These are phyloP conservation scores for Fissipunctia ypsillon DNA, from an alignment of 2,888 invertebrate genomes.

Conservation along the genomic window DNA sequence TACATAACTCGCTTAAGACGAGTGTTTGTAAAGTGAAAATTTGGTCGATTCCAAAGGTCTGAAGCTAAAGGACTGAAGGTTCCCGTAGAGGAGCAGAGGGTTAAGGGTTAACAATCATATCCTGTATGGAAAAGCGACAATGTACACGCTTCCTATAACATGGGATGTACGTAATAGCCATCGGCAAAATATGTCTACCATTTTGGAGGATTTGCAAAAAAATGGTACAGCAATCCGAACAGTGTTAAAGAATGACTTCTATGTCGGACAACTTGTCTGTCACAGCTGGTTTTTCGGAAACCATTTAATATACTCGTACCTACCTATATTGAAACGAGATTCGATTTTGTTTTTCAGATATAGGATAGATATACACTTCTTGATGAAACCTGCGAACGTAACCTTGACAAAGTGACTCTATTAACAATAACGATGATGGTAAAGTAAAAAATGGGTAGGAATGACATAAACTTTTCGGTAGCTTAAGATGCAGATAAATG, in stretches of 20 bases:
- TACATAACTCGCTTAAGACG: background rate
- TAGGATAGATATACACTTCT: background rate
- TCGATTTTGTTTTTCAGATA: background rate
- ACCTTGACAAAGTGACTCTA: background rate
- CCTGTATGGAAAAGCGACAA: constrained; percentile 13
- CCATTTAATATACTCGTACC: constrained; percentile 5
- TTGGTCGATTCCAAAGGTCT: background rate
- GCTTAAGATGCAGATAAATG: no score
- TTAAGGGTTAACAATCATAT: constrained; percentile 14
- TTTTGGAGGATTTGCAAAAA: constrained; percentile 18
- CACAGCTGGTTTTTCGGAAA: constrained; percentile 31
- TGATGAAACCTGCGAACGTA: background rate
- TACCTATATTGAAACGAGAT: constrained; percentile 9
- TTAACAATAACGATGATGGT: background rate
- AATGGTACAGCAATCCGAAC: background rate
- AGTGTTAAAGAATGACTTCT: constrained; percentile 26
- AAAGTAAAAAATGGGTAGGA: background rate
- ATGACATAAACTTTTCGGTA: background rate
- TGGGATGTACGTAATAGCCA: background rate
- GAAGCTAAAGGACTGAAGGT: background rate
- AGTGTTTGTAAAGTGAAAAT: background rate
- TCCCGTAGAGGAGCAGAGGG: background rate
- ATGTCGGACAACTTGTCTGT: constrained; percentile 4
- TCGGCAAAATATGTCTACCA: constrained; percentile 16
- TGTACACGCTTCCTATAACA: background rate